Evolutionary conservation across 2,888 invertebrate species (phyloP), one percentile per base, ranked within the genome.

Genomic region (Cinara cedri): DNA sequence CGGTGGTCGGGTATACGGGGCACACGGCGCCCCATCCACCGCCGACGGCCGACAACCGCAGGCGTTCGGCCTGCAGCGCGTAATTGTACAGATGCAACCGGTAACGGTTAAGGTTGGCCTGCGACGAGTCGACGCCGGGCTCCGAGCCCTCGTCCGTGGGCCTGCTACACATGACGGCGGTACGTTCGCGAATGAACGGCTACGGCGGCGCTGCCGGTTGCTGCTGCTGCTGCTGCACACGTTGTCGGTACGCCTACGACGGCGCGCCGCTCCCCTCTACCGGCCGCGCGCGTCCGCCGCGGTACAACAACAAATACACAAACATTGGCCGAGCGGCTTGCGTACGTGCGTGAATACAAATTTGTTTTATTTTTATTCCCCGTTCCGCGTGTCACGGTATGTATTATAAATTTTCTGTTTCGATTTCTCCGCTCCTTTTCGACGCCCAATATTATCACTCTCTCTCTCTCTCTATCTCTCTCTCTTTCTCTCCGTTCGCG

Each of bases 1-100:
- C 26, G 81, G 72, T 19, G 55, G 57, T 62, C 51, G 83, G 81
- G 63, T 82, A 82, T 46, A 81, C 80, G 49, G 72, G 72, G 70
- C 82, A 82, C 14, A 81, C 82, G n/a, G 72, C 72, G 49, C 81
- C 81, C 34, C 81, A 70, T 19, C 74, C 72, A 13, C 66, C 83
- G 54, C 82, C 82, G 76, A 82, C 82, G 75, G 82, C 82, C 42
- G 82, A 82, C 46, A 81, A 63, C 54, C 83, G 81, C 26, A 84
- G 82, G 16, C 84, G 83, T 78, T 84, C 84, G 34, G 84, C 84
- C 55, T 83, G 84, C 68, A 84, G 83, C 14, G 84, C 84, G 83
- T 84, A 84, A 82, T 84, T 84, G 83, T 84, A 84, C 49, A 84
- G 82, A 81, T 84, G 84, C 63, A 84, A 82, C 9, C 84, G 83